Evolutionary conservation across 1,140 invertebrate genomes (phyloP), one percentile per base, ranked within the genome.

Genomic region (Papilio polyxenes): DNA sequence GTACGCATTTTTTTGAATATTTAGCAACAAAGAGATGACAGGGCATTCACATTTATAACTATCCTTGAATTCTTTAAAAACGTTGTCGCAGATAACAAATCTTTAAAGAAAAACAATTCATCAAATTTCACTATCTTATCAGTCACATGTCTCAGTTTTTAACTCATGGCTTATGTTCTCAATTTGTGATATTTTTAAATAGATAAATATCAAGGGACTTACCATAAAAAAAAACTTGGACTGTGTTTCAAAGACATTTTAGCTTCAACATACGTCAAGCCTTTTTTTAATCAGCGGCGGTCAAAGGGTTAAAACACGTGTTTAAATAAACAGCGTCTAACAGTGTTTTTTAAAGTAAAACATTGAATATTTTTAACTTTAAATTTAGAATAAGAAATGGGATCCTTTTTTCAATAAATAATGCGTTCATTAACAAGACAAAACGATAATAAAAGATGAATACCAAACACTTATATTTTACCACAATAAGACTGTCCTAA

Each of bases 91-190:
- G 23, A 37, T 72, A 37, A 40, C 40, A 44, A 3, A 72, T 72
- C 65, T 72, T 72, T 37, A 15, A 15, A 15, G 31, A 31, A 65
- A 65, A 72, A 72, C 65, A 72, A 72, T 72, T 37, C 7, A 72
- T 72, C 65, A 72, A 72, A 31, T 37, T 72, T 37, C 31, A 65
- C 23, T 65, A 72, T 72, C 65, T 72, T 72, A 37, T 72, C 65
- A 72, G 13, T 72, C 31, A 72, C 31, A 11, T 72, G 31, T 72
- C 53, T 56, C 65, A 37, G 31, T 69, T 37, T 37, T 23, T 65
- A 37, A 40, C 31, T 72, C 65, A 37, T 72, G 23, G 31, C 13
- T 37, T 5, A 37, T 37, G 65, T 72, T 72, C 31, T 72, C 65
- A 40, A 37, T 37, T 72, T 23, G 7, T 65, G 23, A 31, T 65